Conservation (phyloP, 2,888 invertebrate genomes). For the Lordiphosa fenestrarum region DNA sequence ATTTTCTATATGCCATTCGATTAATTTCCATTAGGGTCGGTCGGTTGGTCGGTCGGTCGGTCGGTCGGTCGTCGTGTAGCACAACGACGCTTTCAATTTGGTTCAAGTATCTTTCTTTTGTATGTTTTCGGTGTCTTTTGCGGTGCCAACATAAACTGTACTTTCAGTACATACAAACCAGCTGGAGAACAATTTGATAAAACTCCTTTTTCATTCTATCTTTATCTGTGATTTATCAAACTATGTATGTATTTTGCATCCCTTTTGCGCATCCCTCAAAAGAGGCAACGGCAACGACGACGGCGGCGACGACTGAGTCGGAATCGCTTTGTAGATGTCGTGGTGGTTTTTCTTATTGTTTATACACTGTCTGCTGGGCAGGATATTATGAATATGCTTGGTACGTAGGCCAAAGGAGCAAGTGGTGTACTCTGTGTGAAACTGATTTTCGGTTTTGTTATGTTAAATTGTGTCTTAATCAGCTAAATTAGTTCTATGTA, state of each 20-base stretch:
- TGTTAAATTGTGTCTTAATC: too few species aligned
- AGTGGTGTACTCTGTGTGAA: neutral
- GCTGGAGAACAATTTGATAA: slow-evolving; percentile 30
- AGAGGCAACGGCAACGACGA: neutral
- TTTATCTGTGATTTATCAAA: slow-evolving; percentile 61
- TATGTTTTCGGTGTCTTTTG: slow-evolving; percentile 1
- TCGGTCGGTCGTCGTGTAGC: slow-evolving; percentile 41
- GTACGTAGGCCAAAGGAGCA: neutral
- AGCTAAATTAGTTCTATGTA: too few species aligned
- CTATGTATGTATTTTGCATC: slow-evolving; percentile 62
- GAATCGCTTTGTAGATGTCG: slow-evolving; percentile 1
- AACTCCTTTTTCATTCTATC: slow-evolving; percentile 57
- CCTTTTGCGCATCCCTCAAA: slow-evolving; percentile 53
- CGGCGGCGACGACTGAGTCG: too few species aligned
- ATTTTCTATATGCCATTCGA: slow-evolving; percentile 48
- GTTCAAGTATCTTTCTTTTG: slow-evolving; percentile 57
- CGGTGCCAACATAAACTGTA: slow-evolving; percentile 43
- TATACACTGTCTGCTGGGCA: slow-evolving; percentile 16
- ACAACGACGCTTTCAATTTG: slow-evolving; percentile 61
- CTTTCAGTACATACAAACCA: slow-evolving; percentile 24
- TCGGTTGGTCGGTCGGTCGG: slow-evolving; percentile 30
- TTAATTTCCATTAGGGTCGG: slow-evolving; percentile 68
- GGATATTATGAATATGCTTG: neutral
- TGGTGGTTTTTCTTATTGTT: slow-evolving; percentile 24
- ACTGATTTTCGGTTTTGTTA: too few species aligned